Percentiles rank a stretch among this genome's conserved stretches.
These are phyloP conservation scores for Lophotriccus pileatus DNA, from an alignment of 2,797 vertebrate genomes.

Conservation along the genomic window DNA sequence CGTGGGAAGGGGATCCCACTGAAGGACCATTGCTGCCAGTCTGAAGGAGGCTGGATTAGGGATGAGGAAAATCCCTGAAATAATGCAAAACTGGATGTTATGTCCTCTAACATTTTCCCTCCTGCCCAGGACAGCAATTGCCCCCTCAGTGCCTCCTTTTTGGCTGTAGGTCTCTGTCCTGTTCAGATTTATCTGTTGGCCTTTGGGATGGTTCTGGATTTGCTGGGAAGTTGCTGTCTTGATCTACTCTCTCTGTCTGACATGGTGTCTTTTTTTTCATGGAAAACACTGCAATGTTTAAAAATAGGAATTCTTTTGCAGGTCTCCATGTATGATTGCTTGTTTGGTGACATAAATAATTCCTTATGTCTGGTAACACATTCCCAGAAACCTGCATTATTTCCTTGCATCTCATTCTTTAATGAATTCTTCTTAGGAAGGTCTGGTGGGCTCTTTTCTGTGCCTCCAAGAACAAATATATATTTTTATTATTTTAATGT, in stretches of 20 bases:
- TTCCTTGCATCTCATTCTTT: neutral
- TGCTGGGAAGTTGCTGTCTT: neutral
- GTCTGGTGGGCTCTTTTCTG: neutral
- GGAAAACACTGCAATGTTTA: neutral
- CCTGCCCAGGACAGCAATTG: neutral
- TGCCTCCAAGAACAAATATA: neutral
- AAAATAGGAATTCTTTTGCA: neutral
- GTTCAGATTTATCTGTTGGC: neutral
- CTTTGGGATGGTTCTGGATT: neutral
- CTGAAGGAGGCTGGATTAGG: neutral
- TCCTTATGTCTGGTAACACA: neutral
- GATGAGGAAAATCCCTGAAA: neutral
- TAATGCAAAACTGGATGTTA: neutral
- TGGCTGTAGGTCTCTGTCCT: neutral
- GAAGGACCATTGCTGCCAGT: neutral
- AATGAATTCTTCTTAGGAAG: neutral
- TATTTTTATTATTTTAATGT: neutral
- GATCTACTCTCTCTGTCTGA: neutral
- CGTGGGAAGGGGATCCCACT: accelerated
- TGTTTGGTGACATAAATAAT: neutral
- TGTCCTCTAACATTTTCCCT: neutral
- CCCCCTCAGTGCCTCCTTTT: neutral
- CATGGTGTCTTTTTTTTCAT: neutral
- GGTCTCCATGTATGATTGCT: neutral
- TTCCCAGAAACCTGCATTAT: neutral